Evolutionary conservation across 2,113 vertebrate species (phyloP).

Genomic region (Nyctibius bracteatus): DNA sequence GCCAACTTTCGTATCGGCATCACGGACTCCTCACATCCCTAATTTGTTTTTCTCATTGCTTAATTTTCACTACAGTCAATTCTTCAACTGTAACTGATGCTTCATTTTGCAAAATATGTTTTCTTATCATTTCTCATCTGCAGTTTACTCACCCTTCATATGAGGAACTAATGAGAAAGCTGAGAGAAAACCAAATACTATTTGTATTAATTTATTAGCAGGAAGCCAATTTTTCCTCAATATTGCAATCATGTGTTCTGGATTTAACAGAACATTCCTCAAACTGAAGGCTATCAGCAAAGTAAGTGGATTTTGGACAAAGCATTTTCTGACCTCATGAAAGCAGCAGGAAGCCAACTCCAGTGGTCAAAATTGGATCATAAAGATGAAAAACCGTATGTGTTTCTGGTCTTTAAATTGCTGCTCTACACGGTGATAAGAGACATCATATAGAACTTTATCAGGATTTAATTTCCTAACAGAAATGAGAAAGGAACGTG

Average conservation of each 20-base stretch:
- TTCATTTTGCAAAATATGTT: neutral
- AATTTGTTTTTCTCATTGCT: neutral
- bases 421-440: neutral
- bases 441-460: constrained; percentile 3
- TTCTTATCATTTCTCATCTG: neutral
- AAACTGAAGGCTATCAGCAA: neutral
- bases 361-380: constrained; percentile 1
- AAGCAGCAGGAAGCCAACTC: constrained; percentile 13
- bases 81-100: neutral
- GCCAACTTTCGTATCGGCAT: accelerated
- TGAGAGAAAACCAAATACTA: neutral
- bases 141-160: neutral
- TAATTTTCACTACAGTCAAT: neutral
- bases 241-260: neutral
- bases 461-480: constrained; percentile 38
- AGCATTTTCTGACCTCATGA: neutral
- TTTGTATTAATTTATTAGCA: constrained; percentile 19
- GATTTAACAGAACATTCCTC: neutral
- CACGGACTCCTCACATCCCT: neutral
- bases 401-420: constrained; percentile 8
- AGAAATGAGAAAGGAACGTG: constrained; percentile 20
- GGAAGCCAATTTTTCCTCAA: neutral
- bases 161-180: neutral
- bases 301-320: neutral
- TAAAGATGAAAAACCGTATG: neutral